These are phyloP conservation scores for Palythoa grandiflora DNA, from an alignment of 92 coral and sea anemone species.

Conservation along the genomic window DNA sequence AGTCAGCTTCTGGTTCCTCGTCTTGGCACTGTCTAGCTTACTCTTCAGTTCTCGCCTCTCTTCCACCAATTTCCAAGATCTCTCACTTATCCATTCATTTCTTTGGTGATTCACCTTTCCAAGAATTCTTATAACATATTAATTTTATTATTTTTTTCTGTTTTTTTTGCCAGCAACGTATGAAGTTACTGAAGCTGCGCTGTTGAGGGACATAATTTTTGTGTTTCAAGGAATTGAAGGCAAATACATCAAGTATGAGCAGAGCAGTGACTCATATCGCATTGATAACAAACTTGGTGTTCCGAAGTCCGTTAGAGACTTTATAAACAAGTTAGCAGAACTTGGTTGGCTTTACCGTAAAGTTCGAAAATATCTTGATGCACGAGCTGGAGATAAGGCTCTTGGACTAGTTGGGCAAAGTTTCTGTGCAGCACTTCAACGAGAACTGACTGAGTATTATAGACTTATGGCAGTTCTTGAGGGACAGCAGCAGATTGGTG, in stretches of 20 bases:
- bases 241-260: slow-evolving; percentile 92
- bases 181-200: slow-evolving; percentile 94
- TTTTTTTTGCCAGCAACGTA: slow-evolving; percentile 73
- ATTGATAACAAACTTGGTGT: slow-evolving; percentile 93
- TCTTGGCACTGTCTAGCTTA: no score
- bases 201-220: slow-evolving; percentile 90
- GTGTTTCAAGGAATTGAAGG: slow-evolving; percentile 99
- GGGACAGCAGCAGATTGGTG: slow-evolving; percentile 90
- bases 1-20: no score
- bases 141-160: not conserved
- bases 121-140: no score
- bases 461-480: slow-evolving; percentile 98
- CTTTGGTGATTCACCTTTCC: no score
- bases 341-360: slow-evolving; percentile 96
- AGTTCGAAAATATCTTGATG: slow-evolving; percentile 94
- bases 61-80: no score
- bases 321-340: slow-evolving; percentile 93
- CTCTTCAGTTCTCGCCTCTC: no score
- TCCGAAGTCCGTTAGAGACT: slow-evolving; percentile 86
- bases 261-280: slow-evolving; percentile 87
- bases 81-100: no score
- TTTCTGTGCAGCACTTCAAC: slow-evolving; percentile 97
- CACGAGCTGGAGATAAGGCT: slow-evolving; percentile 97
- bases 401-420: slow-evolving; percentile 97
- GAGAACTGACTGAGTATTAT: slow-evolving; percentile 96